These are phyloP conservation scores for Parus major DNA, from an alignment of 2,113 vertebrate genomes.

Conservation along the genomic window DNA sequence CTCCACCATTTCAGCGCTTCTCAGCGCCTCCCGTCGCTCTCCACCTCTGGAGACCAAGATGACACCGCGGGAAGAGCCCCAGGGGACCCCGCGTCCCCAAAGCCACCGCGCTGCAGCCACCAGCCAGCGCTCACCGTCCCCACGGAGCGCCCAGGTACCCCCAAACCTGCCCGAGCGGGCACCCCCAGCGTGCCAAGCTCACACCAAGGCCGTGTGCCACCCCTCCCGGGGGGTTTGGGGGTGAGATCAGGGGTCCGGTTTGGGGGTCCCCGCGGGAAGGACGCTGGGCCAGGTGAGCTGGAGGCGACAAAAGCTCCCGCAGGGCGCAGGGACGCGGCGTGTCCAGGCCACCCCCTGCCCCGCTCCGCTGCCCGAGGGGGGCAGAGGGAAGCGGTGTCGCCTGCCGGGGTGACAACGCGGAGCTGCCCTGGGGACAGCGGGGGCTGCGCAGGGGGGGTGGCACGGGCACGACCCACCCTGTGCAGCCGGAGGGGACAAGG, in stretches of 20 bases:
- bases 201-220: not conserved
- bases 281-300: not conserved
- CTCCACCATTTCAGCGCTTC: not conserved
- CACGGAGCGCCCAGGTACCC: rapidly evolving
- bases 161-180: rapidly evolving
- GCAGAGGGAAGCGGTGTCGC: not conserved
- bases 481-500: not conserved
- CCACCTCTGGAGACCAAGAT: not conserved
- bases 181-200: not conserved
- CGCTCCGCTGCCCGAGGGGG: not conserved
- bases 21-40: rapidly evolving
- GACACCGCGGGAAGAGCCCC: not conserved
- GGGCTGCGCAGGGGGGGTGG: not conserved
- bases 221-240: not conserved
- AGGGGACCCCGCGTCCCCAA: rapidly evolving
- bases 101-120: rapidly evolving
- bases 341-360: not conserved
- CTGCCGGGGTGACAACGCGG: not conserved
- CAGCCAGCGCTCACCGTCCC: rapidly evolving
- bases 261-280: not conserved
- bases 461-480: not conserved
- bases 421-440: not conserved
- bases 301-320: not conserved
- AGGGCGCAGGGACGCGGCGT: not conserved
- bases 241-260: rapidly evolving